A percentile compares a stretch with the other conserved stretches of the same genome.
phyloP scores from a whole-genome alignment of 2,113 vertebrate genomes.

The Sus scrofa region DNA sequence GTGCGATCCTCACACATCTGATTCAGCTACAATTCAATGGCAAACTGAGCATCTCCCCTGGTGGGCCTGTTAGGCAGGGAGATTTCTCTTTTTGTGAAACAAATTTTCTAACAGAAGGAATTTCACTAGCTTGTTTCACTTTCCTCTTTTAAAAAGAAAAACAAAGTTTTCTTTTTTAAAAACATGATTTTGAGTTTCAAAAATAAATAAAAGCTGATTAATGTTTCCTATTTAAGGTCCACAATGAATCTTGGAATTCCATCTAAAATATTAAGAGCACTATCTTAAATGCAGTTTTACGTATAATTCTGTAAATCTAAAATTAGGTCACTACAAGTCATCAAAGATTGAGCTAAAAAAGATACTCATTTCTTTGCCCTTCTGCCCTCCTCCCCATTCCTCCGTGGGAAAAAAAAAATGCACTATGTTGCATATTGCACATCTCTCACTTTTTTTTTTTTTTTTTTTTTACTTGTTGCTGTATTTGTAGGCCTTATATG shows the following conservation, averaged over 20 bases:
- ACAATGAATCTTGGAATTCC: slow-evolving; percentile 34
- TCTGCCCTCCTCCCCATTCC: not conserved
- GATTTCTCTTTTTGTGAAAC: slow-evolving; percentile 10
- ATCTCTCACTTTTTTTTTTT: not conserved
- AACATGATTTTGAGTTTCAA: slow-evolving; percentile 21
- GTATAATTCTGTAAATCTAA: slow-evolving; percentile 37
- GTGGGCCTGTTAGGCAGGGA: not conserved
- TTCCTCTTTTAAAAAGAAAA: not conserved
- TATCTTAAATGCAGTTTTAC: slow-evolving; percentile 33
- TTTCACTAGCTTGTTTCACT: not conserved
- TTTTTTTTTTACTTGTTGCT: slow-evolving; percentile 49
- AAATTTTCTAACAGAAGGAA: not conserved
- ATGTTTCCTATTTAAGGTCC: slow-evolving; percentile 8
- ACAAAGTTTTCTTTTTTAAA: not conserved
- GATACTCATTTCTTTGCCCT: not conserved
- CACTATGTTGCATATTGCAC: not conserved
- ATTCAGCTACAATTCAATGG: not conserved
- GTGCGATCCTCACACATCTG: not conserved
- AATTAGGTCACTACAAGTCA: slow-evolving; percentile 36
- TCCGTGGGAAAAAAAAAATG: not conserved
- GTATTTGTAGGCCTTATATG: slow-evolving; percentile 21
- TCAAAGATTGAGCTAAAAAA: slow-evolving; percentile 48
- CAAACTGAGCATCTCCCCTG: not conserved
- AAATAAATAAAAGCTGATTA: not conserved
- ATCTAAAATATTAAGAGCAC: slow-evolving; percentile 26